Percentiles rank a stretch among this genome's conserved stretches.
Conservation (phyloP, 2,888 invertebrate genomes). For the Trilocha varians region DNA sequence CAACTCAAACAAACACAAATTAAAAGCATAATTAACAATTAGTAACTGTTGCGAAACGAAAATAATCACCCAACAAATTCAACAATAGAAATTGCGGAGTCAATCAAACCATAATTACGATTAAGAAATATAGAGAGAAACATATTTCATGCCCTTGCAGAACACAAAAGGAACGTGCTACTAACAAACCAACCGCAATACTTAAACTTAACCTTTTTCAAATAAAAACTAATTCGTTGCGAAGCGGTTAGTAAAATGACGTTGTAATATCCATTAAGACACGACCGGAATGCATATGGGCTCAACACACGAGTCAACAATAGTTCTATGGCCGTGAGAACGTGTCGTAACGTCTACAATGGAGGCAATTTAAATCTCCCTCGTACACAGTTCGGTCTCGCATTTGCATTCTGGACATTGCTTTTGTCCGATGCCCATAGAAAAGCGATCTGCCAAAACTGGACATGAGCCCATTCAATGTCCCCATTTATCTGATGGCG, state of each 20-base stretch:
- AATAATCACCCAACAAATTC: not conserved
- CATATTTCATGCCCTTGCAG: not conserved
- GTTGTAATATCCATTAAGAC: slow-evolving; percentile 15
- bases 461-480: not conserved
- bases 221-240: slow-evolving; percentile 8
- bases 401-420: slow-evolving; percentile 28
- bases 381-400: slow-evolving; percentile 44
- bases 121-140: not conserved
- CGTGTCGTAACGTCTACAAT: slow-evolving; percentile 53
- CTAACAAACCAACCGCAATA: not conserved
- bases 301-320: slow-evolving; percentile 29
- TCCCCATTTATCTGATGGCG: not conserved
- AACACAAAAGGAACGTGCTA: not conserved
- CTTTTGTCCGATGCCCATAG: not conserved
- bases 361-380: slow-evolving; percentile 48
- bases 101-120: not conserved
- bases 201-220: slow-evolving; percentile 5
- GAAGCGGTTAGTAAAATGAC: slow-evolving; percentile 17
- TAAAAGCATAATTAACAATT: not conserved
- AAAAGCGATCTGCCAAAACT: not conserved
- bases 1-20: not conserved
- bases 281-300: slow-evolving; percentile 21
- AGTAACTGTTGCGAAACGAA: too few relatives aligned
- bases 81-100: not conserved
- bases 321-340: slow-evolving; percentile 50